Base-by-base conservation (phyloP, 2,797 vertebrate species). In the Macropodus opercularis region DNA sequence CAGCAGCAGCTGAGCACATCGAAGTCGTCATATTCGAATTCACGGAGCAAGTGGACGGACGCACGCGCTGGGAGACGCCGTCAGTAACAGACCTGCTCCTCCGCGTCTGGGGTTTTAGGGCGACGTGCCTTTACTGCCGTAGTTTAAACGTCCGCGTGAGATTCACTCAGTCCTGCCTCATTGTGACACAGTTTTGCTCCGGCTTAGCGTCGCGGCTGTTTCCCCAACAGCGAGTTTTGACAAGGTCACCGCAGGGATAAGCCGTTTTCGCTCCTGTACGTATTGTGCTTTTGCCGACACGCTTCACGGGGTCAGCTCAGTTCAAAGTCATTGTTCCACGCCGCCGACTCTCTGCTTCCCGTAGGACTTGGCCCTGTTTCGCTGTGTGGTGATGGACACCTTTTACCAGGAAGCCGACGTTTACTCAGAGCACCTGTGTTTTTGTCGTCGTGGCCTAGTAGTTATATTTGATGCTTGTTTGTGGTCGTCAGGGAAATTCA, bases 311-410 rank as follows among this genome's bases (percentile, higher is more conserved):
- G 2, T 52, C 31, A 26, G 34, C 11, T 51, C 55, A 42, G 53
- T 42, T 26, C 39, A 41, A 13, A 62, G 21, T 54, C 47, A 36
- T 12, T 53, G 40, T 67, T 69, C 66, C 61, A 72, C 63, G 70
- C 67, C 48, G 36, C 5, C 29, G 32, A 47, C 15, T 10, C 12
- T 49, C 23, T 51, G 40, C 46, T 26, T 27, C 19, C 26, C 19
- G 24, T 5, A 26, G 39, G 12, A 32, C 17, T 61, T 32, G 49
- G 17, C 12, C 19, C 26, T 39, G 44, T n/a, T 46, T 23, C 12
- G 32, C 21, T 23, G 12, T n/a, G 13, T 40, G 56, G 0, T 52
- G 68, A 60, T 63, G 41, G 64, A 63, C 22, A 4, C 29, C n/a
- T 29, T 22, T 8, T 40, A 34, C 21, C 2, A 7, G 39, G 56